A percentile compares a stretch with the other conserved stretches of the same genome.
These are phyloP conservation scores for Erebia epiphron DNA, from an alignment of 2,888 invertebrate species.

Conservation along the genomic window DNA sequence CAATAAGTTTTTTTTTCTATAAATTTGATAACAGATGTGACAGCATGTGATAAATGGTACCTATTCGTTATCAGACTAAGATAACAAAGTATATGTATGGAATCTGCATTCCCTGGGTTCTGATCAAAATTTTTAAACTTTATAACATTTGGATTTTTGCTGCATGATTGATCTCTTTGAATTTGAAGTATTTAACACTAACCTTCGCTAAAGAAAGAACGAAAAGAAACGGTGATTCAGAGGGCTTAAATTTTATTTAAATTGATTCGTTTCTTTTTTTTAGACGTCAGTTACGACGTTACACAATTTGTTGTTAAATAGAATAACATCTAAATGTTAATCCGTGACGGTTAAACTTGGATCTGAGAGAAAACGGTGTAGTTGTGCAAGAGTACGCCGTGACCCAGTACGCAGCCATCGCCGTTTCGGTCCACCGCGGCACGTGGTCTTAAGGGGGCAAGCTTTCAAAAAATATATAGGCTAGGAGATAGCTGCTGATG, in stretches of 20 bases:
- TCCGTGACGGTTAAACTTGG: slow-evolving; percentile 30
- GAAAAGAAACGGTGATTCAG: background rate
- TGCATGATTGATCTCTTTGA: too few species aligned
- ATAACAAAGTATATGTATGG: too few species aligned
- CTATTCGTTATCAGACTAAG: too few species aligned
- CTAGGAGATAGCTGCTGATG: too few species aligned
- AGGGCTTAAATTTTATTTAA: slow-evolving; percentile 9
- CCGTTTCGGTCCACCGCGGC: slow-evolving; percentile 70
- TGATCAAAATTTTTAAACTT: too few species aligned
- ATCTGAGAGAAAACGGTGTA: slow-evolving; percentile 39
- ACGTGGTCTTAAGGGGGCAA: slow-evolving; percentile 65
- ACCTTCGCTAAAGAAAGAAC: background rate
- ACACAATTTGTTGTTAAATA: slow-evolving; percentile 18
- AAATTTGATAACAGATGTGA: too few species aligned
- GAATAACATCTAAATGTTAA: slow-evolving; percentile 20
- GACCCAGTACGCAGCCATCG: slow-evolving; percentile 52
- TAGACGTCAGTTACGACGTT: slow-evolving; percentile 1
- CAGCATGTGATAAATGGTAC: too few species aligned
- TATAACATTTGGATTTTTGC: too few species aligned
- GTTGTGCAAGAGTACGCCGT: slow-evolving; percentile 55
- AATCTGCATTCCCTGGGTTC: too few species aligned
- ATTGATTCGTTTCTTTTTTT: background rate
- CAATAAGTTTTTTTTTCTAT: too few species aligned
- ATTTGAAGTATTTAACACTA: too few species aligned
- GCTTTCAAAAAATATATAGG: too few species aligned